These are phyloP conservation scores for Euthynnus affinis DNA, from an alignment of 2,797 vertebrate species.

Conservation along the genomic window DNA sequence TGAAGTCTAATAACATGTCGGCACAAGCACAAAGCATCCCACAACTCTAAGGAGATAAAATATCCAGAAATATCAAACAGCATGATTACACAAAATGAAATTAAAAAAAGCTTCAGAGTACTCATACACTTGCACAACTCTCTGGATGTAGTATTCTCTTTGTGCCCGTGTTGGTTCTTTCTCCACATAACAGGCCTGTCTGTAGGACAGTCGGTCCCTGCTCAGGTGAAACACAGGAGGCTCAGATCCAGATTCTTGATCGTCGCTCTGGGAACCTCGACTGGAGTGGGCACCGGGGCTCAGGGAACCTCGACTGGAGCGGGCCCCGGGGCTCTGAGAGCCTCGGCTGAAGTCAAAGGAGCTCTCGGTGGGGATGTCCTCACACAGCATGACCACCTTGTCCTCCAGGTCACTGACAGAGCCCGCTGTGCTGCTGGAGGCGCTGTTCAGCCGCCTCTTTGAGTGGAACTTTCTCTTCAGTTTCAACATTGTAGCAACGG, in stretches of 20 bases:
- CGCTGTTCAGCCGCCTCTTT: conserved; percentile 52
- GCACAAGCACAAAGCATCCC: conserved; percentile 49
- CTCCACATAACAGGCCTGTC: conserved; percentile 58
- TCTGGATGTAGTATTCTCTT: conserved; percentile 62
- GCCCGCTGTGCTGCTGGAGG: conserved; percentile 60
- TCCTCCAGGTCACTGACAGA: conserved; percentile 79
- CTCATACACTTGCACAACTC: conserved; percentile 69
- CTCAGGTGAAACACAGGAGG: conserved; percentile 40
- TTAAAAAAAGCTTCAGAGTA: not conserved
- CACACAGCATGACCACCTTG: conserved; percentile 84
- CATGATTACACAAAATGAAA: not conserved
- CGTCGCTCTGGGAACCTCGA: conserved; percentile 65
- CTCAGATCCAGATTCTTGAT: conserved; percentile 46
- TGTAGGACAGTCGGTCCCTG: conserved; percentile 65
- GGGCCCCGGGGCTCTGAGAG: conserved; percentile 35
- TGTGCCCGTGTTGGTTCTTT: conserved; percentile 22
- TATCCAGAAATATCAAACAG: conserved; percentile 5
- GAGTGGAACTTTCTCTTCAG: conserved; percentile 69
- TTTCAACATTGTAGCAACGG: conserved; percentile 66
- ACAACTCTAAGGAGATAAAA: not conserved
- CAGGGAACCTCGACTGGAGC: conserved; percentile 58
- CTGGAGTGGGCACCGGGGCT: conserved; percentile 43
- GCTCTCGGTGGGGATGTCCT: conserved; percentile 71
- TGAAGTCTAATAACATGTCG: conserved; percentile 31
- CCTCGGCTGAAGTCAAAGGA: conserved; percentile 62